Conservation (phyloP, 2,797 vertebrate species). For the Artibeus jamaicensis region DNA sequence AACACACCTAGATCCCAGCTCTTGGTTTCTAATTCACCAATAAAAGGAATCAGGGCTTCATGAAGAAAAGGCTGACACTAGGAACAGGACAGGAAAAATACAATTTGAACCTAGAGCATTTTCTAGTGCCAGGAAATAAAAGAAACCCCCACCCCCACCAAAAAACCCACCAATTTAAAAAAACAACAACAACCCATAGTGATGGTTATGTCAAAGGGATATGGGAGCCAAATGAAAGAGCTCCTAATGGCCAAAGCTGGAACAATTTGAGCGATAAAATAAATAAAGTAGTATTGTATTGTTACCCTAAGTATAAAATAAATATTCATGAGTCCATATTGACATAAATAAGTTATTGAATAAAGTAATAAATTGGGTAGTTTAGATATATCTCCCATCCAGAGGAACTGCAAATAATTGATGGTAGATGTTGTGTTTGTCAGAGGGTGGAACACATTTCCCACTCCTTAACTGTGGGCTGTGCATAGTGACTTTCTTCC, state of each 20-base stretch:
- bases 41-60: background rate
- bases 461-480: background rate
- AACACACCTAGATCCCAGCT: background rate
- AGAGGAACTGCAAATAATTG: slow-evolving; percentile 1
- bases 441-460: background rate
- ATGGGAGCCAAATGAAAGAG: background rate
- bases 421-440: background rate
- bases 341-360: slow-evolving; percentile 11
- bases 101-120: background rate
- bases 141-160: background rate
- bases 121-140: background rate
- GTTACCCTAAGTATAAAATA: slow-evolving; percentile 12
- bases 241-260: background rate
- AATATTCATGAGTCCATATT: slow-evolving; percentile 1
- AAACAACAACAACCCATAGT: background rate
- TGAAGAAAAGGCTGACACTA: background rate
- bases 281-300: background rate
- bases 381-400: background rate
- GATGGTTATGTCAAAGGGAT: background rate
- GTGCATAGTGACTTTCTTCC: background rate
- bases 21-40: background rate
- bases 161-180: background rate
- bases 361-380: background rate
- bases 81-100: background rate
- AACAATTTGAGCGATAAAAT: background rate